Base-by-base conservation (phyloP, 2,797 vertebrate genomes). In the Triplophysa bombifrons region DNA sequence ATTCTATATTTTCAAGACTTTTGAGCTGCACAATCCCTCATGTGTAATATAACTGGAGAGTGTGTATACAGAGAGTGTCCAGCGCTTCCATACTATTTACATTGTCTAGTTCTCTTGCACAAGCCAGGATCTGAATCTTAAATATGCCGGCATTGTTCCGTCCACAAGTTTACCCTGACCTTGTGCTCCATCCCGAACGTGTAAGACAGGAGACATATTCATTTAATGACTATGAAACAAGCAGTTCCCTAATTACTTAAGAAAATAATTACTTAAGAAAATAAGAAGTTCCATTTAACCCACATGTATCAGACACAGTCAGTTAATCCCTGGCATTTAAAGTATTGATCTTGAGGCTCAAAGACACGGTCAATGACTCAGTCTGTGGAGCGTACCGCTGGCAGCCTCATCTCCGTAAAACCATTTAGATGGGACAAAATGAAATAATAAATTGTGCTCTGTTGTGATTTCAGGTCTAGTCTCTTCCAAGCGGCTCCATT, bases 371-470 rank as follows among this genome's bases (percentile, higher is more conserved):
- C 41, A 76, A 51, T 71, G 27, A 81, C 51, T 76, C 20, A n/a
- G 67, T 44, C 55, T 14, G 63, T 64, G 66, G 5, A 72, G 74
- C 55, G 70, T 74, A 72, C 63, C 60, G 50, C 60, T 84, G 80
- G 56, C 80, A 81, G 74, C 48, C 34, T 25, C 74, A 80, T 46
- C 71, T 22, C 74, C 60, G 12, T 80, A 84, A 84, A 78, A 80
- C 56, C 73, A 82, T 82, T 84, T 78, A 84, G 77, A 56, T 48
- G 19, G 56, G 38, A 82, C 65, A 75, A 73, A 82, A 80, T 60
- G 66, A 72, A 82, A 66, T 10, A 78, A 76, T 65, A 55, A 76
- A 81, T 81, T 72, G 71, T 25, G 50, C 67, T 55, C 34, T 65
- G 53, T 61, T 30, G 72, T 12, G 63, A 78, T 67, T 72, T 82